Base-by-base conservation (phyloP, 2,113 vertebrate species). In the Rhinichthys klamathensis region DNA sequence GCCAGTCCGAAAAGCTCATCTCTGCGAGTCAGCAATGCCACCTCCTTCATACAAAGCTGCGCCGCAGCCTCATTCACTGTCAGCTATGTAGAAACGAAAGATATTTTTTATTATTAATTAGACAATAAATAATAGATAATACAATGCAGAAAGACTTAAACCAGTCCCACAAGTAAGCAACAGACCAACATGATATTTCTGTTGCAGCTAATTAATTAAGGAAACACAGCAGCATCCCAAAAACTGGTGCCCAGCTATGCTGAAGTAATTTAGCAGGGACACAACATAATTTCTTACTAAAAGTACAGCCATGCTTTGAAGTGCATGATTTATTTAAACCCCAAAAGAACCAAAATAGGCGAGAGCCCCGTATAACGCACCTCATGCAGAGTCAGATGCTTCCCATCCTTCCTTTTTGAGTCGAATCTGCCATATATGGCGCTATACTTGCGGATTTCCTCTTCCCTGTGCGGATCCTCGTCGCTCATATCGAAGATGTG, bases 341-440 rank as follows among this genome's bases (percentile, higher is more conserved):
- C 56, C 56, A 25, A 41, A 27, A 61, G 10, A 21, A 78, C 3
- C 32, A 4, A 63, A 63, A 61, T n/a, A 41, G 13, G 25, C 2
- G 6, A 27, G 16, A 12, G 18, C 9, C 0, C 41, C 8, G 0
- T 61, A 44, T 21, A 51, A 82, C 7, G 1, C 16, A 99, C 98
- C 97, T 99, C 98, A 0, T 99, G 98, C 75, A 99, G 96, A 0
- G 98, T 99, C 86, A 99, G 96, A 89, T 98, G 98, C 60, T 99
- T 99, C 69, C 98, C 98, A 38, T 99, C 98, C 89, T 99, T 96
- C 84, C 98, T 95, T 94, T 99, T 99, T 0, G 98, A 99, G 94
- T 99, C 98, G 76, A 99, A 99, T 41, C 98, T 95, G 51, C 98
- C 98, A 38, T 99, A 99, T 92, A 99, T 99, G 91, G 98, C 98